Evolutionary conservation across 2,797 vertebrate species (phyloP), one percentile per base, ranked within the genome.

Genomic region (Fratercula arctica): DNA sequence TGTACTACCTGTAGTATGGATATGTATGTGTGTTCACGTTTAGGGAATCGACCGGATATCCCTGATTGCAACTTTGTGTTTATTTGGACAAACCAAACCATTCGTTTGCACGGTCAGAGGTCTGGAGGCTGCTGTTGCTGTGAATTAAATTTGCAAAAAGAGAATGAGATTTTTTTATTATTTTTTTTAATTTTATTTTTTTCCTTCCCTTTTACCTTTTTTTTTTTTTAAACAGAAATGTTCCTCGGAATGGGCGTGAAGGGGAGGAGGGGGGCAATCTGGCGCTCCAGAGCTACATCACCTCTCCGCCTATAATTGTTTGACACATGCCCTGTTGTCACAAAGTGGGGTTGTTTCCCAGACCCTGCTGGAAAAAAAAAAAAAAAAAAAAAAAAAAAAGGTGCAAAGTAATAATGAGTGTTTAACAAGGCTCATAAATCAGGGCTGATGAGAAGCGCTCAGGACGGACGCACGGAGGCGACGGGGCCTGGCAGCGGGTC

Each of bases 341-440:
- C 97, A 76, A 82, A 97, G 94, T 84, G 53, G 76, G 91, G 69
- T 89, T 96, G 96, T 97, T 97, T 97, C 96, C 94, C 88, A 90
- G 94, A 78, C 92, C 87, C 90, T 95, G 94, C 96, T 80, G 95
- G 92, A 95, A 95, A 88, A 74, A 23, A 24, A 50, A 50, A 50
- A 50, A 50, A 50, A 50, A 50, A 50, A 50, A 50, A 57, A 60
- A 66, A 35, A 35, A 50, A 57, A 60, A 66, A 97, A 97, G 96
- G 97, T 97, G 96, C 95, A 93, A 96, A 97, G 97, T 98, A 97
- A 98, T 98, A 98, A 98, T 97, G 98, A 97, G 98, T 97, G 95
- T 98, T 98, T 98, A 99, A 98, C 97, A 98, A 98, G 98, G 96
- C 97, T 97, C 97, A 97, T 98, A 98, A 98, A 99, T 98, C 98